phyloP scores from a whole-genome alignment of 2,888 invertebrate species.

The Clusia tigrina region DNA sequence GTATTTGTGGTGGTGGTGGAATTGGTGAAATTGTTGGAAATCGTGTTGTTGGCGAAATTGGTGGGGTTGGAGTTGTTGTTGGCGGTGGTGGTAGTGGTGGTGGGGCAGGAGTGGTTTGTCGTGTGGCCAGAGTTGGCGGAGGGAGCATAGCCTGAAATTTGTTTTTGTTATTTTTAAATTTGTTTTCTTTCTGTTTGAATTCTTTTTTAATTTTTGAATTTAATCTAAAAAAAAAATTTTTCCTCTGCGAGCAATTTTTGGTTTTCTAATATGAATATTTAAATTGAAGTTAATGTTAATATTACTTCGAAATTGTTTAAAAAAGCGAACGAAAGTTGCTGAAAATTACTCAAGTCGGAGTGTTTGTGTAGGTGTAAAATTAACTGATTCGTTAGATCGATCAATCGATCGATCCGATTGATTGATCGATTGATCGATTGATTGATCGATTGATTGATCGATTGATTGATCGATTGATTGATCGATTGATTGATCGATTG shows the following conservation, averaged over 20 bases:
- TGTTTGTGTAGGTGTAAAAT: neutral
- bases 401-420: too few relatives aligned
- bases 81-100: constrained; percentile 22
- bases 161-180: constrained; percentile 55
- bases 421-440: too few relatives aligned
- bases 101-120: constrained; percentile 30
- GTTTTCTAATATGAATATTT: constrained; percentile 6
- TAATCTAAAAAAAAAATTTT: too few relatives aligned
- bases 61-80: constrained; percentile 39
- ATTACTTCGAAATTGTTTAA: constrained; percentile 1
- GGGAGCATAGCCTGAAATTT: constrained; percentile 55
- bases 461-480: too few relatives aligned
- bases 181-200: constrained; percentile 23
- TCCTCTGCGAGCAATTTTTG: constrained; percentile 9
- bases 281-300: neutral
- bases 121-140: constrained; percentile 1
- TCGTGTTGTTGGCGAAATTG: constrained; percentile 28
- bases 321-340: constrained; percentile 9
- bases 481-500: too few relatives aligned
- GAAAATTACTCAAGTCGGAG: constrained; percentile 1
- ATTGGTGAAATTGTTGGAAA: constrained; percentile 3
- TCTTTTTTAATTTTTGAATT: constrained; percentile 11
- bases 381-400: too few relatives aligned
- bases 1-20: constrained; percentile 27
- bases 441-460: neutral